These are phyloP conservation scores for Hydra vulgaris DNA, from an alignment of 30 jellyfish, hydroid and myxozoan species.

Conservation along the genomic window DNA sequence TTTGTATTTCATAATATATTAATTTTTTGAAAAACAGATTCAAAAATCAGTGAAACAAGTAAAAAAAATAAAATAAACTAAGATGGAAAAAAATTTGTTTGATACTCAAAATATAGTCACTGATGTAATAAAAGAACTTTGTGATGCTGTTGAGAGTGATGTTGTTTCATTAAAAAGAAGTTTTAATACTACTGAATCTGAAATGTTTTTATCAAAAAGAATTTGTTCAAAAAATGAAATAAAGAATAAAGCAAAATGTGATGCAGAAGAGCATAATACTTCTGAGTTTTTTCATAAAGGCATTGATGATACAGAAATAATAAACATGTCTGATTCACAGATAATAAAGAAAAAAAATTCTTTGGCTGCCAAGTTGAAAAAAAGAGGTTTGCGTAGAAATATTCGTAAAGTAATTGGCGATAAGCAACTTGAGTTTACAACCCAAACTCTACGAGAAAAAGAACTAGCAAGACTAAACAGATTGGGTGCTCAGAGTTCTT, in stretches of 20 bases:
- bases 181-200: too few species aligned
- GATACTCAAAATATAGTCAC: not conserved
- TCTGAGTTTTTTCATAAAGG: not conserved
- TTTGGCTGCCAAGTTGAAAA: conserved; percentile 35
- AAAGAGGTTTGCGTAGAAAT: conserved; percentile 47
- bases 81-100: too few species aligned
- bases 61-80: too few species aligned
- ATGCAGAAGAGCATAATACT: not conserved
- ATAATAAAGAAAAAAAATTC: not conserved
- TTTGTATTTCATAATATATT: too few species aligned
- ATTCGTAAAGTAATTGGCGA: conserved; percentile 52
- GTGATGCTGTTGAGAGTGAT: not conserved
- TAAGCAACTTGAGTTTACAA: conserved; percentile 46
- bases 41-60: too few species aligned
- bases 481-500: conserved; percentile 38
- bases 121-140: not conserved
- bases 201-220: not conserved
- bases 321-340: not conserved
- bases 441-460: conserved; percentile 67
- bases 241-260: not conserved
- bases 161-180: too few species aligned
- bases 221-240: not conserved
- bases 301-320: not conserved
- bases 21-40: too few species aligned
- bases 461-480: conserved; percentile 67